These are phyloP conservation scores for Agrotis ipsilon DNA, from an alignment of 2,888 invertebrate species.

Conservation along the genomic window DNA sequence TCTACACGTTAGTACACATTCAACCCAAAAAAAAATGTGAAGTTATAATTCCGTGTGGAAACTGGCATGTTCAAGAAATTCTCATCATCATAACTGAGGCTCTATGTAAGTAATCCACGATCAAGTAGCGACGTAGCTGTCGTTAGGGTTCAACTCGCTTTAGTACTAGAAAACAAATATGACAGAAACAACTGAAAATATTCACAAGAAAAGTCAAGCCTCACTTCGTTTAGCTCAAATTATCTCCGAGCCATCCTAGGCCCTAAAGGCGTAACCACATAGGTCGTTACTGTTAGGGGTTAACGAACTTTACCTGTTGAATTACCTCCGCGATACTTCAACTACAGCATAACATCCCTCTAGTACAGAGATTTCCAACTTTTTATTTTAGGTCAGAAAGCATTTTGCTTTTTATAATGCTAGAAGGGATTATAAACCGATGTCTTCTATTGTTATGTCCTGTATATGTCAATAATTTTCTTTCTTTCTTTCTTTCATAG, in stretches of 20 bases:
- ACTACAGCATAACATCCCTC: background rate
- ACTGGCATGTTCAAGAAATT: background rate
- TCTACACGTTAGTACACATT: no score
- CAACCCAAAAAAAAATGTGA: background rate
- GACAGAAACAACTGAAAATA: background rate
- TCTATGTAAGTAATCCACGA: no score
- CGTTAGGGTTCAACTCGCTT: background rate
- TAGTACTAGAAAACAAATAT: no score
- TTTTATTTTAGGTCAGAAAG: no score
- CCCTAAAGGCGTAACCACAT: conserved; percentile 14
- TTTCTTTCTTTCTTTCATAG: no score
- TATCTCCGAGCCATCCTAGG: conserved; percentile 11
- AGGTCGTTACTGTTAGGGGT: conserved; percentile 34
- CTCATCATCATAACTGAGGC: background rate
- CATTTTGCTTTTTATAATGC: no score
- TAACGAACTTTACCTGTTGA: conserved; percentile 51
- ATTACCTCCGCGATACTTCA: conserved; percentile 21
- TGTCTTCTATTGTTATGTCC: no score
- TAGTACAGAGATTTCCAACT: background rate
- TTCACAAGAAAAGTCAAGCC: background rate
- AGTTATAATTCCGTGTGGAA: background rate
- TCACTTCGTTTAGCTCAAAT: conserved; percentile 21
- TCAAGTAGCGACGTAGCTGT: no score
- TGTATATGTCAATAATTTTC: no score
- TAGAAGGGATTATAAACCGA: no score